These are phyloP conservation scores for Chiloscyllium punctatum DNA, from an alignment of 2,797 vertebrate genomes.

Conservation along the genomic window DNA sequence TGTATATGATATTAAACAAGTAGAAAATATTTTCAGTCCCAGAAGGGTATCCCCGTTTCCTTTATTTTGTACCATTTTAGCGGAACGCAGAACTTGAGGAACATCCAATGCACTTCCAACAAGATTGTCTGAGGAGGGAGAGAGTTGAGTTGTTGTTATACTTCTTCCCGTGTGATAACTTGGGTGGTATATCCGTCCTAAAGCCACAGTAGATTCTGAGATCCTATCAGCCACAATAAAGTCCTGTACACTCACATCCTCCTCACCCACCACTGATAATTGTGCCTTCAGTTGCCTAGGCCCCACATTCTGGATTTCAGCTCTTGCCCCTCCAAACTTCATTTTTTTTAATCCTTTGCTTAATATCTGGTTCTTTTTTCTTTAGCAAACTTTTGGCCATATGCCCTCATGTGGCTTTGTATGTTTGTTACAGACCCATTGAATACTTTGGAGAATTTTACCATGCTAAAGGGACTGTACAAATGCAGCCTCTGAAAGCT, in stretches of 20 bases:
- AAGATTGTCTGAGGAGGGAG: background rate
- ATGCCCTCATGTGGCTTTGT: background rate
- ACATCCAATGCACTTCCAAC: background rate
- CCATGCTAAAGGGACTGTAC: no score
- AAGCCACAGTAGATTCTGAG: background rate
- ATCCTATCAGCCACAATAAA: background rate
- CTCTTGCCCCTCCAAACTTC: background rate
- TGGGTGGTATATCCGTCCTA: background rate
- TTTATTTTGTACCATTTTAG: background rate
- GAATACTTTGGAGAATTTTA: no score
- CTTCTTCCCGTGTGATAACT: background rate
- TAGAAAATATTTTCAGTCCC: background rate
- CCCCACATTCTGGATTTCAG: background rate
- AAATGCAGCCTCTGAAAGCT: no score
- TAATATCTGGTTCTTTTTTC: background rate
- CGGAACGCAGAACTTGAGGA: background rate
- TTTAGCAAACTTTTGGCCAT: background rate
- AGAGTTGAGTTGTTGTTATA: background rate
- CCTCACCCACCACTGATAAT: background rate
- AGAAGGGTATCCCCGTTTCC: background rate
- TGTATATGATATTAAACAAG: background rate
- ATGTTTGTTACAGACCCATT: background rate
- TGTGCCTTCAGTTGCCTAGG: background rate
- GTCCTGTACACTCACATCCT: background rate
- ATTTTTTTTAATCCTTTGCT: background rate